phyloP scores from a whole-genome alignment of 2,113 vertebrate species.

The Montifringilla adamsi region DNA sequence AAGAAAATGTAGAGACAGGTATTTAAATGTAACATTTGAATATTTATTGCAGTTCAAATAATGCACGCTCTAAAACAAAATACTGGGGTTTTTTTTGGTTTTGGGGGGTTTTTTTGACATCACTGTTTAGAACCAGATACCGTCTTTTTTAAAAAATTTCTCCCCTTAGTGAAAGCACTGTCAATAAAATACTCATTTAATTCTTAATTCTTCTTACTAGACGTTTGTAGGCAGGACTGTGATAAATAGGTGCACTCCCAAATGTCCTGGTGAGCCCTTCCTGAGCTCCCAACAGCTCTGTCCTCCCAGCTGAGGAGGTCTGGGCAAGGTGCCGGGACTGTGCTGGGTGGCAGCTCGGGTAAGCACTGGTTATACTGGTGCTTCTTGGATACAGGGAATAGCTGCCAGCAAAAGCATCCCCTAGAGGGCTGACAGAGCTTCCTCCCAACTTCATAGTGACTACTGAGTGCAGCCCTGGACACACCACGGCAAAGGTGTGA shows the following conservation, averaged over 20 bases:
- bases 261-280: fast-evolving
- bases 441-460: background rate
- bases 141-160: background rate
- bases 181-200: background rate
- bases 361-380: background rate
- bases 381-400: background rate
- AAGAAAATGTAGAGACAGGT: background rate
- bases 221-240: background rate
- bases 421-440: background rate
- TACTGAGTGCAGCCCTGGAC: background rate
- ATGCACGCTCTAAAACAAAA: background rate
- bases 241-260: background rate
- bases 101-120: background rate
- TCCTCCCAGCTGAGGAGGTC: background rate
- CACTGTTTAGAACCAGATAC: background rate
- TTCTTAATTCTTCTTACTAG: background rate
- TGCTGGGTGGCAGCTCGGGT: fast-evolving
- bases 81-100: background rate
- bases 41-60: background rate
- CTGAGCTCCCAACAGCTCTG: background rate
- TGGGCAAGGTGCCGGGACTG: background rate
- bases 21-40: background rate
- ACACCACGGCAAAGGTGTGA: background rate
- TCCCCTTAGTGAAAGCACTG: background rate
- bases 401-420: background rate